Evolutionary conservation across 2,113 vertebrate genomes (phyloP), one percentile per base, ranked within the genome.

Genomic region (Eira barbara): DNA sequence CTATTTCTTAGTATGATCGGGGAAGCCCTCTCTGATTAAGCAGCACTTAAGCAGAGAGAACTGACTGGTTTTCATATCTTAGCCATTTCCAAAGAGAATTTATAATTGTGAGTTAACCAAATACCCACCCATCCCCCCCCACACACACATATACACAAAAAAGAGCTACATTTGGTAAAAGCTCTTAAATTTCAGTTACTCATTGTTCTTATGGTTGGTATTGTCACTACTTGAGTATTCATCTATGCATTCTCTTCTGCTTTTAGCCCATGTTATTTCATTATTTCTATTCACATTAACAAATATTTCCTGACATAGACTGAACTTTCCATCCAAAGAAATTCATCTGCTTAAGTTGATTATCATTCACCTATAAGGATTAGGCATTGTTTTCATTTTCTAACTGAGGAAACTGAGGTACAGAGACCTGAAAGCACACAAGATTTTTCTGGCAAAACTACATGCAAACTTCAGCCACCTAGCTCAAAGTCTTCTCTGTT

Each of bases 311-410:
- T 95, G 71, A 95, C 71, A 96, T 45, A 95, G 39, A 82, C 59
- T 95, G 61, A 86, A 90, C 36, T 79, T 94, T 89, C 57, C 34
- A 95, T 94, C 87, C 87, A 95, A 97, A 92, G 80, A 92, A 91
- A 55, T 94, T 80, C 69, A 39, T 55, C 21, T 84, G 47, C 81
- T 80, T 91, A 84, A 80, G 59, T 73, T 88, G 88, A 67, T 94
- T 84, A 67, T 91, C 88, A 79, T 45, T 76, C 78, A 88, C 59
- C 74, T 49, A 21, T 29, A 71, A 89, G 27, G 29, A 61, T 79
- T 23, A 74, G 36, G 25, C 7, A 45, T 92, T 86, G 14, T 87
- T 79, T 84, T 65, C 45, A 36, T 81, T 21, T 67, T 63, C 36
- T 52, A 55, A 34, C 9, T 25, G 55, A 94, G 27, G 73, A 96